Conservation (phyloP, 92 coral and sea anemone genomes). For the Siderastrea radians region DNA sequence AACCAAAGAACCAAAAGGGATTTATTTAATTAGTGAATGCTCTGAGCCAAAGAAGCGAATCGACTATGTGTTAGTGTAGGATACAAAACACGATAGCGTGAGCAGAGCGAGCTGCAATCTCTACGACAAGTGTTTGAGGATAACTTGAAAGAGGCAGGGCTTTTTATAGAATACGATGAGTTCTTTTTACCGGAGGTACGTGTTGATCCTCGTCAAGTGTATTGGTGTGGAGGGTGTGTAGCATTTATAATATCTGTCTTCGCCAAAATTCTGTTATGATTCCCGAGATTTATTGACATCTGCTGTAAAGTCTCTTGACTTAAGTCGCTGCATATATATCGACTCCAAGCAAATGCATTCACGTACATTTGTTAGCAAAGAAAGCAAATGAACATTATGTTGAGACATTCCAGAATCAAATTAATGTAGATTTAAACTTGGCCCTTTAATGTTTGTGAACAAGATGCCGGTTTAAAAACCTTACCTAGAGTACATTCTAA, state of each 20-base stretch:
- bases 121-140: neutral
- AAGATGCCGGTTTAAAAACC: too few relatives aligned
- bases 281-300: neutral
- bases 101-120: neutral
- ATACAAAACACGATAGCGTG: constrained; percentile 3
- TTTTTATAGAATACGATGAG: constrained; percentile 23
- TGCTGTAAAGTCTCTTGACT: neutral
- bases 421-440: neutral
- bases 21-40: constrained; percentile 5
- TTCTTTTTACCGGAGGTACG: constrained; percentile 1
- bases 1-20: neutral
- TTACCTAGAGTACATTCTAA: too few relatives aligned
- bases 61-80: constrained; percentile 86
- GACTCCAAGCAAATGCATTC: too few relatives aligned
- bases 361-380: too few relatives aligned
- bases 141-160: constrained; percentile 3
- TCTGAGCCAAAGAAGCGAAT: constrained; percentile 51
- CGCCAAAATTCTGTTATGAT: neutral
- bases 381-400: too few relatives aligned
- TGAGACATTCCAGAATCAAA: neutral
- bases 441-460: neutral
- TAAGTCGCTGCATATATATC: too few relatives aligned
- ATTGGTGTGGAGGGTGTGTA: neutral
- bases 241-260: neutral
- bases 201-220: neutral